phyloP scores from a whole-genome alignment of 2,113 vertebrate species.

The Phasianus colchicus region DNA sequence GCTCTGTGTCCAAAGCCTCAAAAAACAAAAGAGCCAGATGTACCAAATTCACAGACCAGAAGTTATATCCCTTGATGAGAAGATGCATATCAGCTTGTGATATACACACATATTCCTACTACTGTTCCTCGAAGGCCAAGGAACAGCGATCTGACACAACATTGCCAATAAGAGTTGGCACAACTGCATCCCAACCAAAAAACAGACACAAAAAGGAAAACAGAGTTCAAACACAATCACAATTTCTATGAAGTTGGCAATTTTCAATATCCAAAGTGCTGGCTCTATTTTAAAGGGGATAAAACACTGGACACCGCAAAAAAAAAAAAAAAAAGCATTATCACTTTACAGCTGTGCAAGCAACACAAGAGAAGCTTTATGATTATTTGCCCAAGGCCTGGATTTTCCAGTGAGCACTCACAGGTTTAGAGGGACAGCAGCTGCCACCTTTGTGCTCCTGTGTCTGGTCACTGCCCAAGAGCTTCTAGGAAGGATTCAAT shows the following conservation, averaged over 20 bases:
- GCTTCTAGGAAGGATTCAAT: slow-evolving; percentile 17
- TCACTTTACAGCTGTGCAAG: accelerated
- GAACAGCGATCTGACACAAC: accelerated
- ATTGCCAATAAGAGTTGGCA: neutral
- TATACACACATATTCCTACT: neutral
- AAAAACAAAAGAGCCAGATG: neutral
- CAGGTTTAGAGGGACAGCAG: slow-evolving; percentile 2
- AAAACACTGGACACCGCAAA: accelerated
- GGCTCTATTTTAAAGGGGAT: accelerated
- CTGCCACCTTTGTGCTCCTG: neutral
- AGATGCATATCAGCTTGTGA: accelerated
- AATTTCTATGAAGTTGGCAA: accelerated
- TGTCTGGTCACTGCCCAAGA: neutral
- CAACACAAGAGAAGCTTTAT: neutral
- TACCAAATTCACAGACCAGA: accelerated
- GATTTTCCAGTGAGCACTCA: neutral
- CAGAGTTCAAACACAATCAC: neutral
- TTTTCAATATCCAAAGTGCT: accelerated
- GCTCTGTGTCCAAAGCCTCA: neutral
- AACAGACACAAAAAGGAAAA: neutral
- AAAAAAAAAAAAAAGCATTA: neutral
- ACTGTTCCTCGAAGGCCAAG: neutral
- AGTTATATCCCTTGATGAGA: accelerated
- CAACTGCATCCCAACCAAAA: neutral
- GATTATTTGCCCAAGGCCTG: neutral